These are phyloP conservation scores for Caenorhabditis inopinata DNA, from an alignment of 1,140 invertebrate species.

Conservation along the genomic window DNA sequence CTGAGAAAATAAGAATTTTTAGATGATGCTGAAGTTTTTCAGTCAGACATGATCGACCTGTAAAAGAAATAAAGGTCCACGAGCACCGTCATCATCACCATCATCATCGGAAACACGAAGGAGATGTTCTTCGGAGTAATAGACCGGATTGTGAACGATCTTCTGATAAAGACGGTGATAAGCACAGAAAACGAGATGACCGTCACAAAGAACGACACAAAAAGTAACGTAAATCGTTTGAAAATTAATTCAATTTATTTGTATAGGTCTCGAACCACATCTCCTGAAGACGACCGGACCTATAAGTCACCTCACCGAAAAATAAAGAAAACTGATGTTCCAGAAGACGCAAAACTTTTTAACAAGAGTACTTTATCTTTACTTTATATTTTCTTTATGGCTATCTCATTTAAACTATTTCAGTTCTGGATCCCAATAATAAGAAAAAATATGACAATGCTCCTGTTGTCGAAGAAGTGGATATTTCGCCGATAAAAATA, in stretches of 20 bases:
- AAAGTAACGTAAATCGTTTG: neutral
- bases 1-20: neutral
- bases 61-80: neutral
- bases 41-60: neutral
- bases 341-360: neutral
- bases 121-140: neutral
- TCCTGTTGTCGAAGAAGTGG: neutral
- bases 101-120: neutral
- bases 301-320: neutral
- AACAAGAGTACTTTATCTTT: neutral
- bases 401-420: neutral
- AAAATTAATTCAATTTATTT: neutral
- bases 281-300: neutral
- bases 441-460: neutral
- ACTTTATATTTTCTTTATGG: neutral
- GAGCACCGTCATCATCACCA: conserved; percentile 1
- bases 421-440: neutral
- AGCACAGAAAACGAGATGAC: neutral
- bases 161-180: neutral
- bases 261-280: neutral
- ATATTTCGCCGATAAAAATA: neutral
- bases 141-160: neutral
- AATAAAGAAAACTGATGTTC: neutral
- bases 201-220: neutral
- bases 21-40: neutral